phyloP scores from a whole-genome alignment of 1,140 invertebrate genomes.

The Goniozus legneri region DNA sequence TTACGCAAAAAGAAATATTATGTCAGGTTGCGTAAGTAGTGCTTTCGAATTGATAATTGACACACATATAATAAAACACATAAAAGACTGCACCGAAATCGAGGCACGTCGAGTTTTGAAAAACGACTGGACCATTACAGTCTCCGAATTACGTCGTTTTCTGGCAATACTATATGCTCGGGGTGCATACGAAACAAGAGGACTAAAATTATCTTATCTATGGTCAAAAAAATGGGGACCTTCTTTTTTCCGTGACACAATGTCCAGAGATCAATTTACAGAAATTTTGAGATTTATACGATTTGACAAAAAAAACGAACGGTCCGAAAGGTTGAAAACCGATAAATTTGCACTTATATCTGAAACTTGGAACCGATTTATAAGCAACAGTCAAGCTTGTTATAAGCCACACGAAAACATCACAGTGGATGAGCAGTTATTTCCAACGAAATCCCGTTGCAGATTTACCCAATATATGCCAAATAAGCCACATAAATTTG shows the following conservation, averaged over 20 bases:
- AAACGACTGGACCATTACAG: conserved; percentile 7
- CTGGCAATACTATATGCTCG: conserved; percentile 6
- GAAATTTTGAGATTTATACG: conserved; percentile 23
- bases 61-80: conserved; percentile 6
- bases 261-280: conserved; percentile 20
- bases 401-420: conserved; percentile 36
- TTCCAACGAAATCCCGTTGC: conserved; percentile 39
- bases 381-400: conserved; percentile 36
- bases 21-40: conserved; percentile 7
- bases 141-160: conserved; percentile 10
- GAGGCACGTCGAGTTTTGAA: conserved; percentile 13
- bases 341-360: conserved; percentile 42
- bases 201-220: conserved; percentile 13
- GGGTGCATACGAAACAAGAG: conserved; percentile 8
- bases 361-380: conserved; percentile 39
- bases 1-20: conserved; percentile 9
- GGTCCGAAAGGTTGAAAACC: conserved; percentile 26
- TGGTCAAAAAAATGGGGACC: conserved; percentile 23
- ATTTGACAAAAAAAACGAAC: conserved; percentile 35
- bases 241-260: conserved; percentile 17
- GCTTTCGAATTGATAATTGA: conserved; percentile 13
- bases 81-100: conserved; percentile 9
- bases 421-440: conserved; percentile 43
- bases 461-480: conserved; percentile 41
- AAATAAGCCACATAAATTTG: conserved; percentile 45